These are phyloP conservation scores for Kryptolebias ocellatus DNA, from an alignment of 2,797 vertebrate genomes.

Conservation along the genomic window DNA sequence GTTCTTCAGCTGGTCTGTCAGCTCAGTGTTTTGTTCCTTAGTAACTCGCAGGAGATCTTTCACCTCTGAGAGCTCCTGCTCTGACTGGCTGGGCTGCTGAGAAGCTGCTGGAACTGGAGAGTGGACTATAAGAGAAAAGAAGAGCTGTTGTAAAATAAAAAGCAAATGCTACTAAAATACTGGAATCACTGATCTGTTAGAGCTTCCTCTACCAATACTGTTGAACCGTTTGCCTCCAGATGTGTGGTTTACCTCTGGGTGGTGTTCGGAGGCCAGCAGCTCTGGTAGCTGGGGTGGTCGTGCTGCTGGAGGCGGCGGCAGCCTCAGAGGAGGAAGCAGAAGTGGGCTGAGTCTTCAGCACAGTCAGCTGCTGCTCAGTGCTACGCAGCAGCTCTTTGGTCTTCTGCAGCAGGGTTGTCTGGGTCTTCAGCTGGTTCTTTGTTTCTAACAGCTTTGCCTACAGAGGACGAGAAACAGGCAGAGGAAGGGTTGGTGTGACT, in stretches of 20 bases:
- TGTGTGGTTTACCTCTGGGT: conserved; percentile 55
- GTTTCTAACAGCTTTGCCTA: conserved; percentile 88
- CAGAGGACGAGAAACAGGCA: neutral
- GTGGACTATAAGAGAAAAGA: conserved; percentile 34
- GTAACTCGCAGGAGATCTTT: conserved; percentile 83
- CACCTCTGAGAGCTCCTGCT: conserved; percentile 87
- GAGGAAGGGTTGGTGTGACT: neutral
- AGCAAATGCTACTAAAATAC: neutral
- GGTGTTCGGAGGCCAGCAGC: conserved; percentile 51
- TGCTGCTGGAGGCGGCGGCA: conserved; percentile 23
- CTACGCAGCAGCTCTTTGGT: conserved; percentile 92
- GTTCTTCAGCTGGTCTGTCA: conserved; percentile 90
- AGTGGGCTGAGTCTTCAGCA: conserved; percentile 84
- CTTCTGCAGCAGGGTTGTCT: conserved; percentile 86
- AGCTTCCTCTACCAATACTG: no score
- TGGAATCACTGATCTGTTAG: neutral
- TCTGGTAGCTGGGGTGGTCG: conserved; percentile 46
- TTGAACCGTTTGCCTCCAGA: neutral
- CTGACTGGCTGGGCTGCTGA: conserved; percentile 64
- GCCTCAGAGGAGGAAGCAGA: conserved; percentile 68
- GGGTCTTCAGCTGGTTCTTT: conserved; percentile 91
- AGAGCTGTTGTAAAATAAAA: neutral
- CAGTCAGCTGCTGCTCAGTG: conserved; percentile 86
- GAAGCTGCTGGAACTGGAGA: conserved; percentile 51
- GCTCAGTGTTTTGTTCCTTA: conserved; percentile 88